These are phyloP conservation scores for Epiblema foenella DNA, from an alignment of 2,888 invertebrate species.

Conservation along the genomic window DNA sequence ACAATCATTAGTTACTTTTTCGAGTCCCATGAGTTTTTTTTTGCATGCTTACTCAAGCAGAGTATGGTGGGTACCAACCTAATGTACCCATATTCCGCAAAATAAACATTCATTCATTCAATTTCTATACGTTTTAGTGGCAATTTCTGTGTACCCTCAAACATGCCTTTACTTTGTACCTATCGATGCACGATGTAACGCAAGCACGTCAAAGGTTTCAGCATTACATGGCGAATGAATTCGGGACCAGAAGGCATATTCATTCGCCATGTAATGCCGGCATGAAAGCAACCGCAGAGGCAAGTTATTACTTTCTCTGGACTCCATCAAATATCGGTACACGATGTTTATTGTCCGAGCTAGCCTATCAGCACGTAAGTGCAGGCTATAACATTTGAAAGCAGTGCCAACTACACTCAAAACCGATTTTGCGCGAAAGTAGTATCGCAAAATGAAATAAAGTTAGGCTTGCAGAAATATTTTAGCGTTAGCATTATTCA, in stretches of 20 bases:
- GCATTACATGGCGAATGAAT: too few relatives aligned
- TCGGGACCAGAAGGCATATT: slow-evolving; percentile 52
- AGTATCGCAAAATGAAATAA: background rate
- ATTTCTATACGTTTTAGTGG: too few relatives aligned
- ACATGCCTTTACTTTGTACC: slow-evolving; percentile 1
- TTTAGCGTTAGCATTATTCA: background rate
- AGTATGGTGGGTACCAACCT: too few relatives aligned
- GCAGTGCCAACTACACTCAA: background rate
- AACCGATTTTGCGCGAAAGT: background rate
- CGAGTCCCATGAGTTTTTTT: too few relatives aligned
- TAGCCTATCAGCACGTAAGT: background rate
- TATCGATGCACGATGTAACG: slow-evolving; percentile 18
- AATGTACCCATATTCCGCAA: too few relatives aligned
- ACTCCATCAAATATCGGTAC: slow-evolving; percentile 39
- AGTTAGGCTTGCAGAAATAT: background rate
- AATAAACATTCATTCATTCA: too few relatives aligned
- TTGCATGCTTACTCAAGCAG: too few relatives aligned
- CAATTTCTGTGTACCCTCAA: background rate
- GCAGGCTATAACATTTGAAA: background rate
- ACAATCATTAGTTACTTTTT: too few relatives aligned
- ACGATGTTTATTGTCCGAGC: slow-evolving; percentile 23
- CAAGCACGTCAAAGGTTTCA: slow-evolving; percentile 46
- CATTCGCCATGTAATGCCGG: slow-evolving; percentile 59
- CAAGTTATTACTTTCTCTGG: slow-evolving; percentile 67
- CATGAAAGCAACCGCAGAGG: slow-evolving; percentile 68